Conservation (phyloP, 2,888 invertebrate species). For the Xestia rhomboidea region DNA sequence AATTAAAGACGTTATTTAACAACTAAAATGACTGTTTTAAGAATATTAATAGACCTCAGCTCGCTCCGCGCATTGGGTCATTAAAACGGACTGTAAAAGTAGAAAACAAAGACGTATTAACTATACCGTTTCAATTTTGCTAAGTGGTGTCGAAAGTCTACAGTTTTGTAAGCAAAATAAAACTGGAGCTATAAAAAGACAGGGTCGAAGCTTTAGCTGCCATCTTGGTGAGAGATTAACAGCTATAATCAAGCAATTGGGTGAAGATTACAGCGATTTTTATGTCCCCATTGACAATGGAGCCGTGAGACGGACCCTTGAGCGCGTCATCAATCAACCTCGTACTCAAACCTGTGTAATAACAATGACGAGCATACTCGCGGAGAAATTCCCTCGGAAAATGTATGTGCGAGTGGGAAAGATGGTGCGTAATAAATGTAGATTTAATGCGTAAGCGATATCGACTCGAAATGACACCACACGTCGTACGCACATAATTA, state of each 20-base stretch:
- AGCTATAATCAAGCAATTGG: constrained; percentile 89
- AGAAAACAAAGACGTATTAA: constrained; percentile 75
- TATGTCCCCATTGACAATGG: constrained; percentile 78
- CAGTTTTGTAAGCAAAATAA: constrained; percentile 83
- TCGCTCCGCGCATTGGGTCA: constrained; percentile 48
- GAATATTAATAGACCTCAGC: constrained; percentile 29
- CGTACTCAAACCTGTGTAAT: constrained; percentile 77
- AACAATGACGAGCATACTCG: constrained; percentile 80
- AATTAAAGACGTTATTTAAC: constrained; percentile 46
- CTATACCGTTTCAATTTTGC: constrained; percentile 84
- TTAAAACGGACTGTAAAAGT: constrained; percentile 70
- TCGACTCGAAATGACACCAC: constrained; percentile 64
- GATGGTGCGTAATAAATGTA: constrained; percentile 75
- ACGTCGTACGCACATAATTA: constrained; percentile 62
- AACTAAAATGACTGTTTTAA: constrained; percentile 38
- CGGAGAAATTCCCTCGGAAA: constrained; percentile 67
- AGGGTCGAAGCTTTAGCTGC: constrained; percentile 74
- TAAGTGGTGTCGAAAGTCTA: constrained; percentile 85
- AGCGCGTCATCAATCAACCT: constrained; percentile 79
- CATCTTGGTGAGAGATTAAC: constrained; percentile 86
- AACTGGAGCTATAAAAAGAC: constrained; percentile 83
- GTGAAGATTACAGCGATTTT: constrained; percentile 87
- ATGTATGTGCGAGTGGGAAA: constrained; percentile 65
- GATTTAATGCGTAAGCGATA: constrained; percentile 76
- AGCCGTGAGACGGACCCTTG: constrained; percentile 63